Conservation (phyloP, 1,140 invertebrate species). For the Hermetia illucens region DNA sequence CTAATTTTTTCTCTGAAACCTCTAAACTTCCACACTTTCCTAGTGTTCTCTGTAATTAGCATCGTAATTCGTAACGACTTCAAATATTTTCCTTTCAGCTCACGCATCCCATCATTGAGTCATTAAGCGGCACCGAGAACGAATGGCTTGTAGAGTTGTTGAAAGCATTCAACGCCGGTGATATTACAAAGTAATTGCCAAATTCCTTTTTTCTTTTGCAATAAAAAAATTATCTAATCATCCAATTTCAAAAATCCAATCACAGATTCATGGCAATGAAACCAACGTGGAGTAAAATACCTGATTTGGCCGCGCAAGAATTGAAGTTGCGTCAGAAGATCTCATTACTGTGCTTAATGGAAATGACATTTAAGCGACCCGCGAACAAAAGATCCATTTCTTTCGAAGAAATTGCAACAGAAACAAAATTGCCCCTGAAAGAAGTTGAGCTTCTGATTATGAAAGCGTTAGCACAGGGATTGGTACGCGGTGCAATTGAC, state of each 20-base stretch:
- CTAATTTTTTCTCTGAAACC: no score
- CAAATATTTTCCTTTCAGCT: constrained; percentile 37
- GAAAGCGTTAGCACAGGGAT: constrained; percentile 91
- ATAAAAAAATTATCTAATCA: no score
- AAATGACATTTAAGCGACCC: constrained; percentile 67
- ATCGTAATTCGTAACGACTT: neutral
- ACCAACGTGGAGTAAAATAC: constrained; percentile 64
- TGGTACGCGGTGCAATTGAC: constrained; percentile 91
- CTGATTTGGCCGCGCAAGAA: constrained; percentile 78
- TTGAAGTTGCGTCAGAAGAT: constrained; percentile 81
- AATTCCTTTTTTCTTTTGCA: neutral
- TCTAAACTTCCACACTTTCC: no score
- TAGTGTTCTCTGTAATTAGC: no score
- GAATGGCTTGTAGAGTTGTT: constrained; percentile 84
- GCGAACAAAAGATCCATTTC: constrained; percentile 63
- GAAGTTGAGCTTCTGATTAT: constrained; percentile 94
- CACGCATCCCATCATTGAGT: constrained; percentile 85
- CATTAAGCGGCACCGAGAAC: constrained; percentile 66
- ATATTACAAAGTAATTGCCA: constrained; percentile 52
- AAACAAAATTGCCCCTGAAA: constrained; percentile 64
- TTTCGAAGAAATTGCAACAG: constrained; percentile 80
- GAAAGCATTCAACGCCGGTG: constrained; percentile 83
- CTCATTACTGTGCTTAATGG: constrained; percentile 90
- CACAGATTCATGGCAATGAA: constrained; percentile 68
- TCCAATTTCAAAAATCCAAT: neutral